Evolutionary conservation across 1,140 invertebrate genomes (phyloP).

Genomic region (Nymphalis io): DNA sequence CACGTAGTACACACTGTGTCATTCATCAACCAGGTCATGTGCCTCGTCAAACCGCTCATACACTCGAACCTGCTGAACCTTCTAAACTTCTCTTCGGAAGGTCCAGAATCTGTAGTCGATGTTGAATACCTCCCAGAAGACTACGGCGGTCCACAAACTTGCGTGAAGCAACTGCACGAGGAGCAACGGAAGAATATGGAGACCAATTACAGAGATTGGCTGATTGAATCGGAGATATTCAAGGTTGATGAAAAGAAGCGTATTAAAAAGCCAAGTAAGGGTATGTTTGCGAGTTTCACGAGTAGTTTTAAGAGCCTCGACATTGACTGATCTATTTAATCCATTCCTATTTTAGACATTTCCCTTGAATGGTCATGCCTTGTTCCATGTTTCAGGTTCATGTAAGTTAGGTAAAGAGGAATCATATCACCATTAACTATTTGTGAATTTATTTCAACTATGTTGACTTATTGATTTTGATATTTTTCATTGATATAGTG

Average conservation of each 20-base stretch:
- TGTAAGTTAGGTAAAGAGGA: not conserved
- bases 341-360: not conserved
- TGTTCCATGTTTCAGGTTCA: not conserved
- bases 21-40: conserved; percentile 84
- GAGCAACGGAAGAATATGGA: conserved; percentile 77
- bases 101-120: conserved; percentile 73
- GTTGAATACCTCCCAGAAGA: conserved; percentile 75
- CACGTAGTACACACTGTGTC: conserved; percentile 83
- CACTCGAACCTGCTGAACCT: conserved; percentile 81
- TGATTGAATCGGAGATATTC: conserved; percentile 75
- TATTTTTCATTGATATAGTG: not conserved
- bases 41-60: conserved; percentile 82
- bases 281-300: conserved; percentile 75
- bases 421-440: not conserved
- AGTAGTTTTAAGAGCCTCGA: conserved; percentile 75
- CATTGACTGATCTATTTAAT: conserved; percentile 65
- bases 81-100: conserved; percentile 79
- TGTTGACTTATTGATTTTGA: not conserved
- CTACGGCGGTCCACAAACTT: conserved; percentile 73
- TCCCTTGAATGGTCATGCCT: not conserved
- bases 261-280: conserved; percentile 76
- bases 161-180: conserved; percentile 73
- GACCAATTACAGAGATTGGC: conserved; percentile 75
- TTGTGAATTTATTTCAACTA: not conserved
- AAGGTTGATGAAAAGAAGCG: conserved; percentile 78